Base-by-base conservation (phyloP, 23 tunicate species). In the Aplidium turbinatum region DNA sequence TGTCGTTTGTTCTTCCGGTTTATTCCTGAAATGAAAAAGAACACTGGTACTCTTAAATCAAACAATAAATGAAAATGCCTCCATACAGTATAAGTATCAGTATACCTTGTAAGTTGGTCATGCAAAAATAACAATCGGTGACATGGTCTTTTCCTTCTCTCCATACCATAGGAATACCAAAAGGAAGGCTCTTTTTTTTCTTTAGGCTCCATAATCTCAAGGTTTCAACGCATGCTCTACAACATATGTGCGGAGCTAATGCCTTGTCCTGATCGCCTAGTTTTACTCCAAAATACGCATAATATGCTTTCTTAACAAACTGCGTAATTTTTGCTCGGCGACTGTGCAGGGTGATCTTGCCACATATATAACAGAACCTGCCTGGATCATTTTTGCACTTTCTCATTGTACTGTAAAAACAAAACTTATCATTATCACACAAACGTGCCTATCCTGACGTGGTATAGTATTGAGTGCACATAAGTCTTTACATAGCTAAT, bases 131-230 rank as follows among this genome's bases (percentile, higher is more conserved):
- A 36, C 73, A 66, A 33, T 66, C 73, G 9, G 73, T 66, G 73
- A 66, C 51, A 66, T 39, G 73, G 68, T 62, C 68, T 36, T 66
- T 66, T 36, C 51, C 73, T 66, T 66, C 73, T 36, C 73, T 66
- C 73, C 50, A 66, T 66, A 66, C 51, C 73, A 66, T 66, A 35
- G 73, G 73, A 9, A 66, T 66, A 66, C 73, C 73, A 66, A 66
- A 66, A 22, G 52, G 73, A 35, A 66, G 73, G 22, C 73, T 35
- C 38, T 66, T 66, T 66, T 6, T 66, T 35, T 66, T 66, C 73
- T 66, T 66, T 66, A 5, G 21, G 50, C 51, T 66, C 73, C 73
- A 66, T 6, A 38, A 66, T 39, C 73, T 66, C 21, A 66, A 36
- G 31, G 25, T 22, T 66, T 66, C 73, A 35, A 66, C 73, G 51